These are phyloP conservation scores for Potamarius usumacintae DNA, from an alignment of 2,113 vertebrate genomes.

Conservation along the genomic window DNA sequence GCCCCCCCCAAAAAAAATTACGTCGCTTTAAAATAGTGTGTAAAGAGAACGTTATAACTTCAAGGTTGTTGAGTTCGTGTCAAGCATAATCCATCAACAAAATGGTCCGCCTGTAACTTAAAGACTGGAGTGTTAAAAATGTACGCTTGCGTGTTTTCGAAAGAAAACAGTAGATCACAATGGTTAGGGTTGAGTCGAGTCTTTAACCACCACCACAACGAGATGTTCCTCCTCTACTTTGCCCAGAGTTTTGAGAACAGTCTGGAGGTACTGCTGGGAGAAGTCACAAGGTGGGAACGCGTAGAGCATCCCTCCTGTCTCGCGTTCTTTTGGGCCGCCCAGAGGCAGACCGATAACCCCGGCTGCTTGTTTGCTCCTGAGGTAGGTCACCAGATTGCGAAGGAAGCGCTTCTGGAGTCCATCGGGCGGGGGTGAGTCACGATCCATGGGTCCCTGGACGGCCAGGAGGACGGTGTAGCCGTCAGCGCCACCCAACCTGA, in stretches of 20 bases:
- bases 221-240: constrained; percentile 96
- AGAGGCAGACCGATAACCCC: constrained; percentile 94
- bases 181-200: constrained; percentile 79
- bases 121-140: background rate
- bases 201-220: constrained; percentile 92
- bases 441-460: constrained; percentile 80
- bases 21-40: constrained; percentile 5
- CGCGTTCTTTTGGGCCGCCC: constrained; percentile 84
- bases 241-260: constrained; percentile 87
- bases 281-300: constrained; percentile 96
- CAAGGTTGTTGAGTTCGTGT: background rate
- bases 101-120: background rate
- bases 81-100: background rate
- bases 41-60: background rate
- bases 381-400: constrained; percentile 96
- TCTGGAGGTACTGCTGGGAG: constrained; percentile 94
- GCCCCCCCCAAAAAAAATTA: background rate
- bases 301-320: constrained; percentile 90
- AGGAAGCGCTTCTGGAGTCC: constrained; percentile 93
- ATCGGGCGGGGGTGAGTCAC: constrained; percentile 73
- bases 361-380: constrained; percentile 98
- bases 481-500: constrained; percentile 88
- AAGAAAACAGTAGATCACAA: background rate
- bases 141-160: background rate
- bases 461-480: constrained; percentile 91